Base-by-base conservation (phyloP, 2,797 vertebrate species). In the Micromesistius poutassou region DNA sequence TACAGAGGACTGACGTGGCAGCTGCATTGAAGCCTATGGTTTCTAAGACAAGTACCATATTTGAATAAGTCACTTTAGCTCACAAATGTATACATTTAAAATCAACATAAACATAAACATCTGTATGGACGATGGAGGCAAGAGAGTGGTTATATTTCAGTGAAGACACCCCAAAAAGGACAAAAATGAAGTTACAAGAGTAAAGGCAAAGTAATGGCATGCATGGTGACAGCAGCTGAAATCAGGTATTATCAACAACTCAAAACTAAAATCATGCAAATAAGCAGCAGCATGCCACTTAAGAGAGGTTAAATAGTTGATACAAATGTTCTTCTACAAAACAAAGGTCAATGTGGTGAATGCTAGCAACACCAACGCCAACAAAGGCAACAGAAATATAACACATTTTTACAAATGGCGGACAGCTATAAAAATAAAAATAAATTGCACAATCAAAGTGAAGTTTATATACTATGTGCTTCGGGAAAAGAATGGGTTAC, bases 161-260 rank as follows among this genome's bases (percentile, higher is more conserved):
- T 68, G 62, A 68, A 68, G n/a, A 68, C 62, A 62, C 55, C 22
- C 22, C 55, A 62, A n/a, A 62, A 62, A n/a, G 16, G 16, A 22
- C 50, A 62, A 22, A 22, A 55, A 55, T 22, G 1, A 68, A 28
- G 62, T 28, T 10, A 68, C 8, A 13, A 25, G 25, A n/a, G 7
- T 28, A 68, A 68, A 68, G n/a, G 62, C 62, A 68, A 68, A 68
- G 9, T 28, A 28, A 68, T 68, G 62, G 62, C 62, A 68, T 68
- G 62, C 25, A 68, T 8, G 28, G 62, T 10, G 25, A 68, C 62
- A 25, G 62, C 62, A 10, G 62, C 62, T 28, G 62, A 68, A 25
- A 28, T 28, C 25, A 19, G 14, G 22, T 8, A 62, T 25, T 8
- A 62, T 28, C 62, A 68, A 68, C 25, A 28, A 68, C 7, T 68